Percentiles rank a stretch among this genome's conserved stretches.
These are phyloP conservation scores for Baronia brevicornis DNA, from an alignment of 2,888 invertebrate species.

Conservation along the genomic window DNA sequence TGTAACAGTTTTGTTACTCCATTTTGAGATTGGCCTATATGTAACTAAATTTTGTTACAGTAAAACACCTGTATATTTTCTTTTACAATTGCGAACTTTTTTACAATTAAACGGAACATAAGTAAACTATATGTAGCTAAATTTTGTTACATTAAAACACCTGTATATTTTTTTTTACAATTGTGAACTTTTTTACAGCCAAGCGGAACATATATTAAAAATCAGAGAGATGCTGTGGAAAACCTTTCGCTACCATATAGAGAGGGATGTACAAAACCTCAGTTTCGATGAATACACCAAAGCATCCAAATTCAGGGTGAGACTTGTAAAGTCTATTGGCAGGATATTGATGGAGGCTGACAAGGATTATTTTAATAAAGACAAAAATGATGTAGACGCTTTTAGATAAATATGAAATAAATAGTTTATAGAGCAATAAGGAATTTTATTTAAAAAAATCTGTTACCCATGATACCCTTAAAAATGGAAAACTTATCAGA, in stretches of 20 bases:
- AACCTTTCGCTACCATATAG: conserved; percentile 63
- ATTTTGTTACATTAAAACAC: conserved; percentile 4
- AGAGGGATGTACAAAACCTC: conserved; percentile 43
- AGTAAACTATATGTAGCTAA: no score
- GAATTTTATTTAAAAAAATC: conserved; percentile 1
- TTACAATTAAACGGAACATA: no score
- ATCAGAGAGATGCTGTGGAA: conserved; percentile 65
- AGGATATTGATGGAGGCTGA: conserved; percentile 48
- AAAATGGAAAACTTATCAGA: no score
- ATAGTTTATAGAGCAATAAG: conserved; percentile 2
- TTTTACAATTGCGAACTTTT: no score
- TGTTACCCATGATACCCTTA: conserved; percentile 13
- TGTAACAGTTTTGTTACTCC: no score
- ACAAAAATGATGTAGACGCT: conserved; percentile 13
- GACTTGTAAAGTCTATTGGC: conserved; percentile 44
- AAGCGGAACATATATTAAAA: conserved; percentile 56
- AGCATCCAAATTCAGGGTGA: conserved; percentile 40
- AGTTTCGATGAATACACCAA: conserved; percentile 34
- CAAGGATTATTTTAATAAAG: conserved; percentile 22
- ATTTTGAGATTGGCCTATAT: no score
- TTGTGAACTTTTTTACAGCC: conserved; percentile 71
- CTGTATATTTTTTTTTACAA: conserved; percentile 17
- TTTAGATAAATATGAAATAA: conserved; percentile 17
- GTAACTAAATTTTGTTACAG: conserved; percentile 9
- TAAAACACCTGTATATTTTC: not conserved